A percentile compares a stretch with the other conserved stretches of the same genome.
phyloP scores from a whole-genome alignment of 2,113 vertebrate species.

The Oreochromis spilurus region DNA sequence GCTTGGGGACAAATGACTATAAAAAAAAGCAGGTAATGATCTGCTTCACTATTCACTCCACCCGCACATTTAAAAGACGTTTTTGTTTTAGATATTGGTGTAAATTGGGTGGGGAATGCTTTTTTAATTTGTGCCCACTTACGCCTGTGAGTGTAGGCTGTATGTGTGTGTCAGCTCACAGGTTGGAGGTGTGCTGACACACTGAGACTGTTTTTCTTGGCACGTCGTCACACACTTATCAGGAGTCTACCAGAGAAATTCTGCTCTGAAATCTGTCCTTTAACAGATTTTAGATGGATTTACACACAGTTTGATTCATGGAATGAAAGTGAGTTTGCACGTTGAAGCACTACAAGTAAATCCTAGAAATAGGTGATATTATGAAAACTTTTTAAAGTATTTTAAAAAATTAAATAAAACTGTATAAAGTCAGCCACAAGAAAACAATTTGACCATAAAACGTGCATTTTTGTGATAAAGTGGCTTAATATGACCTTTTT shows the following conservation, averaged over 20 bases:
- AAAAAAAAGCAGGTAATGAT: background rate
- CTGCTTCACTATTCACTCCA: background rate
- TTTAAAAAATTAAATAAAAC: background rate
- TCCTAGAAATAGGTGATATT: background rate
- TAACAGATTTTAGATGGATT: background rate
- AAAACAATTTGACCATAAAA: background rate
- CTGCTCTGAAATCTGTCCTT: background rate
- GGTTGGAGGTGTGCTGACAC: background rate
- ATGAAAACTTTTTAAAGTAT: background rate
- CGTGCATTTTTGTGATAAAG: background rate
- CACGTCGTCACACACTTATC: background rate
- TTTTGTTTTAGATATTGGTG: background rate
- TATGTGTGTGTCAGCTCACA: background rate
- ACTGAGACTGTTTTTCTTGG: background rate
- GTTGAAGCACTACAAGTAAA: background rate
- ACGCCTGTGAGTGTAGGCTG: background rate
- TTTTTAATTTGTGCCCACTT: background rate
- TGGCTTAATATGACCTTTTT: background rate
- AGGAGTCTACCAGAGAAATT: background rate
- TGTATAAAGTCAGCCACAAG: background rate
- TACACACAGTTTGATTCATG: background rate
- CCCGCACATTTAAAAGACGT: background rate
- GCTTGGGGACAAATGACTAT: background rate
- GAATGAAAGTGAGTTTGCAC: background rate
- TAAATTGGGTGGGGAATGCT: background rate